Percentiles rank a stretch among this genome's conserved stretches.
These are phyloP conservation scores for Clytia hemisphaerica DNA, from an alignment of 30 jellyfish, hydroid and myxozoan species.

Conservation along the genomic window DNA sequence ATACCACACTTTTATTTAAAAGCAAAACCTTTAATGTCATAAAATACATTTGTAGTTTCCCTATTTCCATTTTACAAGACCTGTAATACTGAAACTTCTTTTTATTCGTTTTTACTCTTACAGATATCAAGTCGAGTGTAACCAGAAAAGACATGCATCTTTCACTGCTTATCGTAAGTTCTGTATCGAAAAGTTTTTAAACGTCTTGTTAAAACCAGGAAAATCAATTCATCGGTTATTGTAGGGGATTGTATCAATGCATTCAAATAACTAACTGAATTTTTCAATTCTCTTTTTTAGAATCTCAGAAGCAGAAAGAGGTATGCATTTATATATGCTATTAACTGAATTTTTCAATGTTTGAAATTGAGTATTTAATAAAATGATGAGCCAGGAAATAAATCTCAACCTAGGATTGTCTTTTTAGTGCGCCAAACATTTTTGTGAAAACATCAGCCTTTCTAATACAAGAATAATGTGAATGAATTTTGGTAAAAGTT, in stretches of 20 bases:
- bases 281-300: conserved; percentile 27
- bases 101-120: background rate
- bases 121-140: conserved; percentile 59
- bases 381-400: no score
- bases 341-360: no score
- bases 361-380: no score
- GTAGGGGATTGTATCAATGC: background rate
- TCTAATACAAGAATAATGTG: no score
- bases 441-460: no score
- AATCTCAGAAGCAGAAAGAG: conserved; percentile 71
- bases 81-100: background rate
- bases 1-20: no score
- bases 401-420: no score
- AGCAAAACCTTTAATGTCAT: no score
- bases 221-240: background rate
- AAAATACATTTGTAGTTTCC: background rate
- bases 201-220: background rate
- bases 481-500: no score
- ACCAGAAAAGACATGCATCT: conserved; percentile 73
- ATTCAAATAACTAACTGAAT: background rate
- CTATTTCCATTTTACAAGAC: no score
- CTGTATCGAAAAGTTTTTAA: background rate
- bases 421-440: no score
- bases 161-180: conserved; percentile 80
- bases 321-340: conserved; percentile 21